phyloP scores from a whole-genome alignment of 2,888 invertebrate genomes.

The Tachina grossa region DNA sequence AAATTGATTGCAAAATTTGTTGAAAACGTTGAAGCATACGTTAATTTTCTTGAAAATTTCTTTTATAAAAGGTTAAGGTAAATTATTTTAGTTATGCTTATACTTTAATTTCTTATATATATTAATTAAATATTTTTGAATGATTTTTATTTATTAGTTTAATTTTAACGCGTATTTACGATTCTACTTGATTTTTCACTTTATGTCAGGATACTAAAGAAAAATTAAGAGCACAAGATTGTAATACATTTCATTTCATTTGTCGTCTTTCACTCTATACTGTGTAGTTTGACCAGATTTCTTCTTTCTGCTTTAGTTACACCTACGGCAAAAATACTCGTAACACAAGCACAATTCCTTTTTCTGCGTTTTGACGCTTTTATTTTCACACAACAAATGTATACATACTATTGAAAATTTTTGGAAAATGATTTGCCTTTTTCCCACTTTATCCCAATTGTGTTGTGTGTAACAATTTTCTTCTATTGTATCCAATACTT shows the following conservation, averaged over 20 bases:
- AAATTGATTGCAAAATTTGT: constrained; percentile 34
- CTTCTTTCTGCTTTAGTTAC: constrained; percentile 30
- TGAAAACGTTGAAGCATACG: constrained; percentile 62
- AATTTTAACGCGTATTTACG: constrained; percentile 23
- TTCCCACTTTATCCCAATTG: constrained; percentile 49
- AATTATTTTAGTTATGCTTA: constrained; percentile 1
- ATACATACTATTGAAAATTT: constrained; percentile 54
- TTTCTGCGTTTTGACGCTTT: constrained; percentile 27
- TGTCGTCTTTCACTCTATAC: constrained; percentile 50
- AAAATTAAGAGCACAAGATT: constrained; percentile 61
- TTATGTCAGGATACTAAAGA: constrained; percentile 57
- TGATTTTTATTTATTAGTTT: constrained; percentile 7
- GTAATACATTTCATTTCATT: constrained; percentile 38
- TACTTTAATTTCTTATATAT: not conserved
- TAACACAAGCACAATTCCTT: constrained; percentile 42
- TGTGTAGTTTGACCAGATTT: constrained; percentile 7
- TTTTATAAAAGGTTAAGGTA: constrained; percentile 22
- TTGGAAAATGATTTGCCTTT: constrained; percentile 11
- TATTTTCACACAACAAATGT: constrained; percentile 49
- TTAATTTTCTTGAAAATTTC: constrained; percentile 21
- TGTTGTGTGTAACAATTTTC: constrained; percentile 57
- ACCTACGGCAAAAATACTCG: constrained; percentile 59
- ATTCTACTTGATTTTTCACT: constrained; percentile 67
- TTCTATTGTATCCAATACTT: constrained; percentile 49
- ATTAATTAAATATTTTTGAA: constrained; percentile 22